Evolutionary conservation across 2,888 invertebrate genomes (phyloP), one percentile per base, ranked within the genome.

Genomic region (Lamproptera curius): DNA sequence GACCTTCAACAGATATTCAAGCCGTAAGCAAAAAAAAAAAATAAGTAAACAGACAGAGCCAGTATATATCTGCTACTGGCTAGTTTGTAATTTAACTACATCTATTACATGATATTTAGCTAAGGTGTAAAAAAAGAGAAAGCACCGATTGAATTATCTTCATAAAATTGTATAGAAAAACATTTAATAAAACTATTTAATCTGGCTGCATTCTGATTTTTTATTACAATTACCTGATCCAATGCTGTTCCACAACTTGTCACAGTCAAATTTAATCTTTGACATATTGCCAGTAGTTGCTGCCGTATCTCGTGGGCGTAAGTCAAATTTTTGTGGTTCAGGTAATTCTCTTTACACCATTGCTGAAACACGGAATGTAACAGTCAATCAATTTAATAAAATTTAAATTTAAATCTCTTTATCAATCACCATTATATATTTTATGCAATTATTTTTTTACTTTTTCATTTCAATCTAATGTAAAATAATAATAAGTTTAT

Each of bases 271-370:
- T 90, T 89, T 39, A 91, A 82, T 58, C 90, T 88, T 52, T 88
- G 79, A 64, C 94, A 94, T 37, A 97, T 90, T 16, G 92, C 91
- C 9, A 91, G 73, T 52, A 98, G 81, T 73, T 98, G 98, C 42
- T 91, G 89, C 39, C 96, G 89, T 1, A 98, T 93, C 58, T 96
- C 93, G 36, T 88, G 79, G 0, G 95, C 97, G 67, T 95, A 95
- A 33, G 90, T 84, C 65, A 98, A 89, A 82, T 97, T 96, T 57
- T 96, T 90, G 53, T 90, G 88, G 71, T 97, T 94, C 41, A 98
- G 83, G 70, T 92, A 97, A 77, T 98, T 96, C 59, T 97, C 96
- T 67, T 92, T 92, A 70, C 97, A 97, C 96, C 97, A 97, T 75
- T 89, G 88, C 90, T 92, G 73, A n/a, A 77, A 83, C 17, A 31